Percentiles rank a stretch among this genome's conserved stretches.
phyloP scores from a whole-genome alignment of 2,797 vertebrate species.

The Nannoperca australis region DNA sequence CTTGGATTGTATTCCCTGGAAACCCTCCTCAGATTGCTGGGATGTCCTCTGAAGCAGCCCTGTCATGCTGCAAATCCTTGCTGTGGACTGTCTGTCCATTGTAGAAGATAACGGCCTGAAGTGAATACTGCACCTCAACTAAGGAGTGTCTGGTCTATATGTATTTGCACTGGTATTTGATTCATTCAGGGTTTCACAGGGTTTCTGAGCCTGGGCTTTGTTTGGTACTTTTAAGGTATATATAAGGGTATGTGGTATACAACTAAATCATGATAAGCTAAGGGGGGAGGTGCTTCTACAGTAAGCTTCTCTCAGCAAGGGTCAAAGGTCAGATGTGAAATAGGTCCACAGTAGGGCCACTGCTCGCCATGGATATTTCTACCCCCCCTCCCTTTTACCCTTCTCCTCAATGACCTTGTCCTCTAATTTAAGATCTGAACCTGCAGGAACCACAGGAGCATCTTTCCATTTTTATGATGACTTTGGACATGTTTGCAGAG shows the following conservation, averaged over 20 bases:
- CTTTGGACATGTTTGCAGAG: not conserved
- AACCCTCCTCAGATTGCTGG: conserved; percentile 50
- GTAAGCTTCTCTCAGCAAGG: conserved; percentile 16
- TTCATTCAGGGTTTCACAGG: conserved; percentile 25
- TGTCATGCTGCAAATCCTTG: conserved; percentile 46
- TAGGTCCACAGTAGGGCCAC: conserved; percentile 5
- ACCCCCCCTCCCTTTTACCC: not conserved
- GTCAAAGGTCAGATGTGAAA: conserved; percentile 49
- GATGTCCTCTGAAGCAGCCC: conserved; percentile 49
- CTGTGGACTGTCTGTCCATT: conserved; percentile 21
- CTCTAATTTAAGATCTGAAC: conserved; percentile 45
- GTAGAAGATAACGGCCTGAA: conserved; percentile 32
- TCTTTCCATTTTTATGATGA: not conserved
- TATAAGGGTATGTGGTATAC: not conserved
- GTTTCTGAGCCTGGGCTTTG: conserved; percentile 29
- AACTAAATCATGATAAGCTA: conserved; percentile 22
- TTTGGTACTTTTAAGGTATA: conserved; percentile 32
- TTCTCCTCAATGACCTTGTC: conserved; percentile 52
- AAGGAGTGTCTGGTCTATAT: conserved; percentile 30
- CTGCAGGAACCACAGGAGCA: not conserved
- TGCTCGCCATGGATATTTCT: conserved; percentile 1
- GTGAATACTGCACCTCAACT: conserved; percentile 41
- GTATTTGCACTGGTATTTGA: conserved; percentile 59
- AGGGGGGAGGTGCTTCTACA: not conserved
- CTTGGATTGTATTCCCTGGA: conserved; percentile 54